A percentile compares a stretch with the other conserved stretches of the same genome.
These are phyloP conservation scores for Stegodyphus dumicola DNA, from an alignment of 1,140 invertebrate genomes.

Conservation along the genomic window DNA sequence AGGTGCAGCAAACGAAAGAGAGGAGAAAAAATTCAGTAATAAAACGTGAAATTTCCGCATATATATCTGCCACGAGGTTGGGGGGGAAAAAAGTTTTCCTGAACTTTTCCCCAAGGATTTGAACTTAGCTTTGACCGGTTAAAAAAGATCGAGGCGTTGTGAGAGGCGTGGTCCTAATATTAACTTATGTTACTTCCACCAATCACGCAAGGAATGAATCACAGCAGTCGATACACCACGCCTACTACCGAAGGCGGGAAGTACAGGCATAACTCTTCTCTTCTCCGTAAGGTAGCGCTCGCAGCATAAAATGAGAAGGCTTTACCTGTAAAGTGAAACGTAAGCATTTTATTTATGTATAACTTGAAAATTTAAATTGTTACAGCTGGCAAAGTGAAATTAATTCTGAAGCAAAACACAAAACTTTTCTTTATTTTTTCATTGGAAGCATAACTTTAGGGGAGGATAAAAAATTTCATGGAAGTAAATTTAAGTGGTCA, in stretches of 20 bases:
- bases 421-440: too few relatives aligned
- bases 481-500: too few relatives aligned
- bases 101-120: constrained; percentile 47
- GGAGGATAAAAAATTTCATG: too few relatives aligned
- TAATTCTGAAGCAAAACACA: too few relatives aligned
- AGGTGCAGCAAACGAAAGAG: constrained; percentile 8
- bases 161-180: constrained; percentile 46
- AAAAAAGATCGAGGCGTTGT: constrained; percentile 45
- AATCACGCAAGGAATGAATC: constrained; percentile 58
- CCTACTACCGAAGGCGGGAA: constrained; percentile 35
- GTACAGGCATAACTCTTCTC: not conserved
- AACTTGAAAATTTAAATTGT: too few relatives aligned
- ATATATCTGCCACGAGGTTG: constrained; percentile 32
- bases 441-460: too few relatives aligned
- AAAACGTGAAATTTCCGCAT: constrained; percentile 47
- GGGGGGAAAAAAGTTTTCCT: constrained; percentile 23
- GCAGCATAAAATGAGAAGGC: constrained; percentile 19
- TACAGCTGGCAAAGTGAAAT: too few relatives aligned
- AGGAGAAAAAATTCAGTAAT: constrained; percentile 15
- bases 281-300: constrained; percentile 29
- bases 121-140: constrained; percentile 26
- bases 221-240: constrained; percentile 37
- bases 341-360: too few relatives aligned
- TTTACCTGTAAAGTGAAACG: constrained; percentile 2
- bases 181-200: constrained; percentile 57